phyloP scores from a whole-genome alignment of 30 jellyfish, hydroid and myxozoan genomes.

The Clytia hemisphaerica region DNA sequence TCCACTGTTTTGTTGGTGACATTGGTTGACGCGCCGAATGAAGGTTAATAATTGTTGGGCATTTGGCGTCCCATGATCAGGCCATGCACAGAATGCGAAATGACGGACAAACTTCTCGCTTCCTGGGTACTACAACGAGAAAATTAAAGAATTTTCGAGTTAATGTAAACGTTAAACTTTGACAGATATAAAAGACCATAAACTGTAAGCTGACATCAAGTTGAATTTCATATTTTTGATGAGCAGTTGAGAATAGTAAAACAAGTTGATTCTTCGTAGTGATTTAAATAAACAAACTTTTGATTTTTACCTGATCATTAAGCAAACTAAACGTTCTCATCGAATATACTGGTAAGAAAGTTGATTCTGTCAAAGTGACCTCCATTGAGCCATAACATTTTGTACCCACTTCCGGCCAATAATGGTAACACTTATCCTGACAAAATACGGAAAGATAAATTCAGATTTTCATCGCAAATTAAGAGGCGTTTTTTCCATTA shows the following conservation, averaged over 20 bases:
- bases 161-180: too few species aligned
- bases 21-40: constrained; percentile 61
- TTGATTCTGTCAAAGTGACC: constrained; percentile 64
- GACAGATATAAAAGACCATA: too few species aligned
- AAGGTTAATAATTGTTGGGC: constrained; percentile 62
- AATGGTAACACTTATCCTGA: constrained; percentile 68
- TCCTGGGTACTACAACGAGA: constrained; percentile 64
- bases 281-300: background rate
- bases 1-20: constrained; percentile 38
- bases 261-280: background rate
- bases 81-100: constrained; percentile 72
- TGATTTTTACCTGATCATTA: constrained; percentile 48
- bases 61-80: constrained; percentile 81
- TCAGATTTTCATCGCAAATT: too few species aligned
- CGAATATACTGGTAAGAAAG: constrained; percentile 54
- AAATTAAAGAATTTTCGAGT: background rate
- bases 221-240: too few species aligned
- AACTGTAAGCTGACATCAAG: too few species aligned
- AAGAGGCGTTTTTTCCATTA: too few species aligned
- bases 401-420: constrained; percentile 97
- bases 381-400: constrained; percentile 53
- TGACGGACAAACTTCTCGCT: constrained; percentile 78
- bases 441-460: too few species aligned
- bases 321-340: constrained; percentile 57
- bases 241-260: too few species aligned